phyloP scores from a whole-genome alignment of 1,140 invertebrate genomes.

The Aphis gossypii region DNA sequence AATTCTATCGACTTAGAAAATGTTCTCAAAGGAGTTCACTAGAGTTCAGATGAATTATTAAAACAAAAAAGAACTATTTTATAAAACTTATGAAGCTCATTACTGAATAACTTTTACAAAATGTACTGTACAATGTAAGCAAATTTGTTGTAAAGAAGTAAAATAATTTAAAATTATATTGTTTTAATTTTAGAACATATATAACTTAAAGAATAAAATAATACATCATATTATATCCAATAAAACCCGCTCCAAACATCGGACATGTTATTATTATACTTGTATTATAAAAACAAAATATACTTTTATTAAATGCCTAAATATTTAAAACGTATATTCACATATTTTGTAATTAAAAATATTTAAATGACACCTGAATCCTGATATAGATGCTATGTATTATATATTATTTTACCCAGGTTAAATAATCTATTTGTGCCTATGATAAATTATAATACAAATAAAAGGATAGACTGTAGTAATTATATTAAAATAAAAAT shows the following conservation, averaged over 20 bases:
- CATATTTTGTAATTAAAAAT: no score
- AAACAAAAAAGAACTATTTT: no score
- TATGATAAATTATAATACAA: not conserved
- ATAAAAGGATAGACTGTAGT: not conserved
- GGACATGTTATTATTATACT: not conserved
- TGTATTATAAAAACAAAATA: not conserved
- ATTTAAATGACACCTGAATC: no score
- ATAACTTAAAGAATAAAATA: not conserved
- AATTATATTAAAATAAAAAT: not conserved
- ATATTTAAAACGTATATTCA: not conserved
- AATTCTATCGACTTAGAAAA: not conserved
- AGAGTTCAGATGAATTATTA: not conserved
- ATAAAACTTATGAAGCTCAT: no score
- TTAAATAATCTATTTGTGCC: not conserved
- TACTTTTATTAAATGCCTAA: not conserved
- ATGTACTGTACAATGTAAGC: not conserved
- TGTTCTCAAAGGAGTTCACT: not conserved
- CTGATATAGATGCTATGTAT: not conserved
- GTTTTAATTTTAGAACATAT: not conserved
- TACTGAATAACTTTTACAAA: no score
- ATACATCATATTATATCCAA: not conserved
- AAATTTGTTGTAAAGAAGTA: not conserved
- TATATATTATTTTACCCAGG: not conserved
- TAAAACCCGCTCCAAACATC: not conserved
- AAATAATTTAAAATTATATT: not conserved